A percentile compares a stretch with the other conserved stretches of the same genome.
Evolutionary conservation across 1,140 invertebrate species (phyloP).

Genomic region (Euborellia annulipes): DNA sequence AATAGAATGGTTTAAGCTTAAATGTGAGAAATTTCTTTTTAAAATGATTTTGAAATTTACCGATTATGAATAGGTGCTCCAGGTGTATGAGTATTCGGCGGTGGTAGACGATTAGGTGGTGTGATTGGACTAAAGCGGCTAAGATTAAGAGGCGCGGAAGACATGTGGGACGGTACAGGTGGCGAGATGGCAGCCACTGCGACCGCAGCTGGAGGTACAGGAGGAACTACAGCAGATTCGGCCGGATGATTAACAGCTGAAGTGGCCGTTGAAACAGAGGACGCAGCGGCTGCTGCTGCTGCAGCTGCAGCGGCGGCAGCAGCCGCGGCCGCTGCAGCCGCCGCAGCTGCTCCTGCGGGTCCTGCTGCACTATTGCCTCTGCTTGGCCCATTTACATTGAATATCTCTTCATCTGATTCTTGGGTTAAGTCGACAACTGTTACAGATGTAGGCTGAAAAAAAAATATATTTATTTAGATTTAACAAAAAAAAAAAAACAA

Average conservation of each 20-base stretch:
- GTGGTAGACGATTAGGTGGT: too few species aligned
- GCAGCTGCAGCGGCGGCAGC: slow-evolving; percentile 9
- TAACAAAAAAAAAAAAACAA: slow-evolving; percentile 1
- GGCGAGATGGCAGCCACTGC: slow-evolving; percentile 12
- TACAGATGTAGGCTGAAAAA: slow-evolving; percentile 22
- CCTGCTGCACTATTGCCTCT: slow-evolving; percentile 3
- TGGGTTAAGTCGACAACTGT: slow-evolving; percentile 46
- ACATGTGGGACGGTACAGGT: background rate
- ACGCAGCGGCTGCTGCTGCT: slow-evolving; percentile 16
- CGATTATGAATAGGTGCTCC: too few species aligned
- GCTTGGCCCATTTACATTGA: background rate
- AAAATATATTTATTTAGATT: background rate
- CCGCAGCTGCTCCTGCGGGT: slow-evolving; percentile 14
- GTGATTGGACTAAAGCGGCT: background rate
- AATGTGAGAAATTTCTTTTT: too few species aligned
- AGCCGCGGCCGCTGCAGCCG: slow-evolving; percentile 11
- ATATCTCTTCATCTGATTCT: slow-evolving; percentile 41
- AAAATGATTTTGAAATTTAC: too few species aligned
- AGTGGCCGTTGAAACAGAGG: slow-evolving; percentile 10
- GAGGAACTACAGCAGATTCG: slow-evolving; percentile 4
- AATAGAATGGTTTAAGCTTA: too few species aligned
- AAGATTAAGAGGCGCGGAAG: slow-evolving; percentile 8
- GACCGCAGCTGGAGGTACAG: slow-evolving; percentile 23
- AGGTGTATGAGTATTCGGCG: too few species aligned
- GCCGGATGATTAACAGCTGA: too few species aligned